Evolutionary conservation across 2,113 vertebrate species (phyloP).

Genomic region (Melospiza melodia): DNA sequence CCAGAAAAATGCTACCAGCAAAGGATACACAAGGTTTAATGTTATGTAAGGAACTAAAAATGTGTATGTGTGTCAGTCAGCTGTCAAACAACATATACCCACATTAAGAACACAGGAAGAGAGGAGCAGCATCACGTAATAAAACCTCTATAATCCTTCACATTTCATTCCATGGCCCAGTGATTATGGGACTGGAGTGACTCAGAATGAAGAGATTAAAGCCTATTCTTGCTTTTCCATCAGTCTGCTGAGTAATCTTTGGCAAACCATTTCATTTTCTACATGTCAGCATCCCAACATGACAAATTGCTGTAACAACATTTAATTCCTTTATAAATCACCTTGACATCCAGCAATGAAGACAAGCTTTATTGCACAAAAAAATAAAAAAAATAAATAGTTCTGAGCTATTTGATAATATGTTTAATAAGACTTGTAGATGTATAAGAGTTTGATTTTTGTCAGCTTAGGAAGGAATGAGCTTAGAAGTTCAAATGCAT

Average conservation of each 20-base stretch:
- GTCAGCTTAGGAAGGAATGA: neutral
- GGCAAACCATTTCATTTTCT: neutral
- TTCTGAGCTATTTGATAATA: neutral
- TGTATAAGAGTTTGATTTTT: neutral
- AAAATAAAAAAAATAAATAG: neutral
- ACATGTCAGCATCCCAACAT: neutral
- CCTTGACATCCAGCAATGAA: neutral
- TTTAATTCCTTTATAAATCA: neutral
- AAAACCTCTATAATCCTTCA: neutral
- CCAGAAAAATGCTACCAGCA: neutral
- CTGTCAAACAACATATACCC: neutral
- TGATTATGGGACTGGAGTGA: neutral
- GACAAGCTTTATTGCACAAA: neutral
- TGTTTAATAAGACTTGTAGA: neutral
- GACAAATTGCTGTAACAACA: neutral
- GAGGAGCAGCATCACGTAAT: neutral
- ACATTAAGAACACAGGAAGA: neutral
- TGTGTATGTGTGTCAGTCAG: neutral
- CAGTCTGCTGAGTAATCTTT: neutral
- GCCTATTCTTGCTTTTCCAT: neutral
- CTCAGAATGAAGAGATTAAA: neutral
- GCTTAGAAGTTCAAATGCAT: neutral
- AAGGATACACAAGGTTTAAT: neutral
- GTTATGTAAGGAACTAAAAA: neutral
- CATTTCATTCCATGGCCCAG: neutral